phyloP scores from a whole-genome alignment of 2,888 invertebrate genomes.

The Synanthedon vespiformis region DNA sequence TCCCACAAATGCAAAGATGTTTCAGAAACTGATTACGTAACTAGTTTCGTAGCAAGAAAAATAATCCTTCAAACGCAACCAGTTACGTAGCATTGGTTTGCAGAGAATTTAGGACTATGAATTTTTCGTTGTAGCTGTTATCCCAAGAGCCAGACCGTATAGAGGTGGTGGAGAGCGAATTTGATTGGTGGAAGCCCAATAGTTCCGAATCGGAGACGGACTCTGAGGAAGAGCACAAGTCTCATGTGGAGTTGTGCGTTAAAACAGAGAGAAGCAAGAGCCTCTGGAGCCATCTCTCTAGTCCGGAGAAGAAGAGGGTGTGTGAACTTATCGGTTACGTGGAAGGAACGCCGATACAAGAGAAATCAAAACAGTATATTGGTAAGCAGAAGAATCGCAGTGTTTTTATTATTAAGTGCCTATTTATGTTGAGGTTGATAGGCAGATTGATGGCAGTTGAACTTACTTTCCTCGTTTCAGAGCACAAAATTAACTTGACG shows the following conservation, averaged over 20 bases:
- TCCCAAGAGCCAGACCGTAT: conserved; percentile 55
- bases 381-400: conserved; percentile 35
- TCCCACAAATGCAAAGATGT: too few species aligned
- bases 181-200: conserved; percentile 57
- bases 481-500: conserved; percentile 82
- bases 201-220: conserved; percentile 33
- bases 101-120: too few species aligned
- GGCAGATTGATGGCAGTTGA: too few species aligned
- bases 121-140: conserved; percentile 26
- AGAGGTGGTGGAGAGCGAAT: conserved; percentile 57
- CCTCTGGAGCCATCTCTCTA: conserved; percentile 73
- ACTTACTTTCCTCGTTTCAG: conserved; percentile 44
- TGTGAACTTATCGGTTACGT: conserved; percentile 74
- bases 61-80: too few species aligned
- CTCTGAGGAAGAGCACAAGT: conserved; percentile 15
- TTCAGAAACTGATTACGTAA: too few species aligned
- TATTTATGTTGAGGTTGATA: not conserved
- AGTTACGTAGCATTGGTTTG: too few species aligned
- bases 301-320: conserved; percentile 72
- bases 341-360: conserved; percentile 61
- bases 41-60: too few species aligned
- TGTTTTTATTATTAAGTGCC: not conserved
- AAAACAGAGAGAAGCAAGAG: conserved; percentile 65
- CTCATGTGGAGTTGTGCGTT: conserved; percentile 57
- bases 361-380: conserved; percentile 68